Percentiles rank a stretch among this genome's conserved stretches.
Evolutionary conservation across 2,888 invertebrate genomes (phyloP).

Genomic region (Heteropelma amictum): DNA sequence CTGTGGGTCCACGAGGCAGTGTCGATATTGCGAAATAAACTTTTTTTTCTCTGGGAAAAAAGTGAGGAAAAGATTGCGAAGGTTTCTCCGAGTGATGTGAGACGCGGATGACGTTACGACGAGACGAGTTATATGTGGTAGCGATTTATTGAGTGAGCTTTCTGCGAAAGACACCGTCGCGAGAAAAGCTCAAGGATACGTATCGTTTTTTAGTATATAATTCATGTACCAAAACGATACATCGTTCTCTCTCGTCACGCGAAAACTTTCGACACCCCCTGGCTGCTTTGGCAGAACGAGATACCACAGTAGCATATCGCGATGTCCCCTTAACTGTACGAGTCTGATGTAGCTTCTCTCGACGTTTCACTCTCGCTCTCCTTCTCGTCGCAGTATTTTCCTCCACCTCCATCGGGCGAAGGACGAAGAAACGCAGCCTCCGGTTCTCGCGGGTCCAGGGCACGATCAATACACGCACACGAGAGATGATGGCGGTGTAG

Average conservation of each 20-base stretch:
- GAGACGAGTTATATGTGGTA: conserved; percentile 62
- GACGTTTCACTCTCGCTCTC: conserved; percentile 55
- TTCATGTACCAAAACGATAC: too few relatives aligned
- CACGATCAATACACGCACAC: conserved; percentile 76
- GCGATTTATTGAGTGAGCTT: conserved; percentile 67
- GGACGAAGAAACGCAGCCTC: conserved; percentile 45
- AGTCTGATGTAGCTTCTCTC: conserved; percentile 15
- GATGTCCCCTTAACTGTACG: background rate
- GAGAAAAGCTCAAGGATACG: conserved; percentile 29
- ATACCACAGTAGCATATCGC: conserved; percentile 40
- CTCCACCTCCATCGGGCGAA: conserved; percentile 35
- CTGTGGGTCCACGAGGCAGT: too few relatives aligned
- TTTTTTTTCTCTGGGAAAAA: too few relatives aligned
- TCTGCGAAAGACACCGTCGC: conserved; percentile 18
- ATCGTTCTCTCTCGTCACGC: conserved; percentile 27
- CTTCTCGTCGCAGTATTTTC: conserved; percentile 62
- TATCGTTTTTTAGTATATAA: too few relatives aligned
- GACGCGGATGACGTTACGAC: conserved; percentile 67
- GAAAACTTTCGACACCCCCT: conserved; percentile 46
- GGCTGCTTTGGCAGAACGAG: conserved; percentile 23
- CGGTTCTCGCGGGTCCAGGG: conserved; percentile 63
- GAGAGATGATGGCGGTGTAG: too few relatives aligned
- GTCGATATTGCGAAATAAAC: too few relatives aligned
- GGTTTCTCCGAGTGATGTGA: conserved; percentile 63
- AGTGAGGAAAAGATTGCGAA: conserved; percentile 25